Evolutionary conservation across 1,140 invertebrate genomes (phyloP).

Genomic region (Leptinotarsa texana): DNA sequence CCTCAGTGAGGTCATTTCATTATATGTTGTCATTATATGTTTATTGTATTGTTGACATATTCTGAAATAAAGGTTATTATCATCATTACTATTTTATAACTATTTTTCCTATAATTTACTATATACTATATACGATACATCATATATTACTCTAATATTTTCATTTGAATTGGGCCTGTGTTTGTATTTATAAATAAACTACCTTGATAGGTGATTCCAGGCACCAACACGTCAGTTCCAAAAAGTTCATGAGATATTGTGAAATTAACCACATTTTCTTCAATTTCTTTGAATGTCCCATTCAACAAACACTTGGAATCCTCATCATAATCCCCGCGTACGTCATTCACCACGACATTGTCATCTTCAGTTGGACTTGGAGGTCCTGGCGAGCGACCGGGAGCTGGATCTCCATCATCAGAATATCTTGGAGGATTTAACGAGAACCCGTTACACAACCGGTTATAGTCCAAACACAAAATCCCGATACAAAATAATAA

Average conservation of each 20-base stretch:
- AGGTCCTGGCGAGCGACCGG: constrained; percentile 53
- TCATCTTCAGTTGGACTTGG: constrained; percentile 26
- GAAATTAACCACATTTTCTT: constrained; percentile 18
- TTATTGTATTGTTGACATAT: too few species aligned
- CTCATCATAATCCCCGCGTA: not conserved
- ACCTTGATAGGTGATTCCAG: constrained; percentile 43
- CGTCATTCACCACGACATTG: not conserved
- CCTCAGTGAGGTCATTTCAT: too few species aligned
- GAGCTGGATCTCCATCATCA: constrained; percentile 49
- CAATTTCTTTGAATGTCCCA: constrained; percentile 18
- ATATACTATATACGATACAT: rapidly evolving
- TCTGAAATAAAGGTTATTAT: too few species aligned
- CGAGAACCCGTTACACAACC: constrained; percentile 25
- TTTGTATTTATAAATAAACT: not conserved
- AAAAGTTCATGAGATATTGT: constrained; percentile 37
- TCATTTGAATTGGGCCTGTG: too few species aligned
- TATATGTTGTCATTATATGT: too few species aligned
- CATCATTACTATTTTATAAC: too few species aligned
- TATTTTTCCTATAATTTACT: too few species aligned
- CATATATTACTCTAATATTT: too few species aligned
- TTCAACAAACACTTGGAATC: constrained; percentile 12
- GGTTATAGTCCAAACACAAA: not conserved
- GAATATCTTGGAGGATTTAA: constrained; percentile 25
- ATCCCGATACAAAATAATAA: constrained; percentile 2
- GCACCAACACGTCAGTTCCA: constrained; percentile 32